Percentiles rank a stretch among this genome's conserved stretches.
Conservation (phyloP, 2,888 invertebrate species). For the Ypsolopha scabrella region DNA sequence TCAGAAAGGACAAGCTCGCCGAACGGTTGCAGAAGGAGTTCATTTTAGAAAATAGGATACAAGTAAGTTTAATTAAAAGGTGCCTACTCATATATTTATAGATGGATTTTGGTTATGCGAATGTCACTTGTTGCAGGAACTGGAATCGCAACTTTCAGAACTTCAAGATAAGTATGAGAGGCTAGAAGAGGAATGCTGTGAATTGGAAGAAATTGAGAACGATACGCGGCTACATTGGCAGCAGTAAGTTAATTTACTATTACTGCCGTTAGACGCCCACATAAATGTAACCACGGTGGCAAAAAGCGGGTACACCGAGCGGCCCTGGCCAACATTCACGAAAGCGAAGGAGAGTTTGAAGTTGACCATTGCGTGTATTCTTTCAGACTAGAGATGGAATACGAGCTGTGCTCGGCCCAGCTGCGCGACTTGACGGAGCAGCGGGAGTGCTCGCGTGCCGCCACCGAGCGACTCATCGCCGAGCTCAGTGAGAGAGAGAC, state of each 20-base stretch:
- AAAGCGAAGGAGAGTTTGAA: background rate
- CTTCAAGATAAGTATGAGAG: conserved; percentile 73
- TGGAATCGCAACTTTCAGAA: conserved; percentile 65
- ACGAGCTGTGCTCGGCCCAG: conserved; percentile 71
- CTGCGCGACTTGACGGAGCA: conserved; percentile 71
- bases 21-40: conserved; percentile 74
- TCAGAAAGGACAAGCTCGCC: conserved; percentile 71
- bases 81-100: too few relatives aligned
- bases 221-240: conserved; percentile 76
- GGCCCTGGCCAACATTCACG: too few relatives aligned
- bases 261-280: too few relatives aligned
- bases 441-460: conserved; percentile 63
- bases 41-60: conserved; percentile 59
- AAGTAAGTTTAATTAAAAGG: conserved; percentile 29
- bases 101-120: too few relatives aligned
- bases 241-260: conserved; percentile 40
- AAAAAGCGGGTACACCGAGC: too few relatives aligned
- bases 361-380: background rate
- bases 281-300: too few relatives aligned
- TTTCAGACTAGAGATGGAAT: conserved; percentile 71
- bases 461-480: conserved; percentile 50
- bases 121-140: conserved; percentile 34
- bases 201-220: conserved; percentile 82
- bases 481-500: conserved; percentile 55
- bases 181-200: conserved; percentile 79